Base-by-base conservation (phyloP, 2,797 vertebrate genomes). In the Chrysocyon brachyurus region DNA sequence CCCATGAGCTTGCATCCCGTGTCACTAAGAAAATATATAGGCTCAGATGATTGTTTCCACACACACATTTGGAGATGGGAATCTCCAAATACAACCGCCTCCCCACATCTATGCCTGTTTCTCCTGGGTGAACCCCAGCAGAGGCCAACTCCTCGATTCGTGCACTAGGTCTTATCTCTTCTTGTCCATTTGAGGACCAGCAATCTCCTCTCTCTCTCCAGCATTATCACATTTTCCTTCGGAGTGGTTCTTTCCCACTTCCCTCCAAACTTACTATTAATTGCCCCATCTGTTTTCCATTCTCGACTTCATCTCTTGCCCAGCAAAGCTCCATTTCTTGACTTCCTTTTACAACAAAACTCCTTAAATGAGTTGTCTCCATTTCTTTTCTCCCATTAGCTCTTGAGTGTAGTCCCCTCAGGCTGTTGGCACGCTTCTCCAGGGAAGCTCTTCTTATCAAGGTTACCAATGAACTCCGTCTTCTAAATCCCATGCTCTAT, bases 271-370 rank as follows among this genome's bases (percentile, higher is more conserved):
- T 49, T 40, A 24, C 33, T 75, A 56, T 26, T 82, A 31, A 16
- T 56, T 70, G 21, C 84, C 40, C n/a, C 26, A 63, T 82, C 4
- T 77, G 8, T 57, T 93, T 83, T 63, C n/a, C 52, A 77, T 22
- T 56, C n/a, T 87, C 33, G 46, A 87, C 19, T 90, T 46, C 14
- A 19, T 87, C 83, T 87, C 22, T 75, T 82, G 49, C 40, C 22
- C 26, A 61, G 7, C 54, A 70, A 54, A 73, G 33, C 57, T 84
- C 11, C 52, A 6, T 61, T 78, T 87, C 24, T 88, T 70, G 19
- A 64, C 49, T 86, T 87, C 11, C 63, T 87, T 83, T 91, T 70
- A 57, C 24, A 70, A 88, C n/a, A 86, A 75, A 94, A 59, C 17
- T 52, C 61, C 56, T 64, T 75, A 59, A 68, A 4, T 92, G 59